Percentiles rank a stretch among this genome's conserved stretches.
Conservation (phyloP, 2,797 vertebrate species). For the Huso huso region DNA sequence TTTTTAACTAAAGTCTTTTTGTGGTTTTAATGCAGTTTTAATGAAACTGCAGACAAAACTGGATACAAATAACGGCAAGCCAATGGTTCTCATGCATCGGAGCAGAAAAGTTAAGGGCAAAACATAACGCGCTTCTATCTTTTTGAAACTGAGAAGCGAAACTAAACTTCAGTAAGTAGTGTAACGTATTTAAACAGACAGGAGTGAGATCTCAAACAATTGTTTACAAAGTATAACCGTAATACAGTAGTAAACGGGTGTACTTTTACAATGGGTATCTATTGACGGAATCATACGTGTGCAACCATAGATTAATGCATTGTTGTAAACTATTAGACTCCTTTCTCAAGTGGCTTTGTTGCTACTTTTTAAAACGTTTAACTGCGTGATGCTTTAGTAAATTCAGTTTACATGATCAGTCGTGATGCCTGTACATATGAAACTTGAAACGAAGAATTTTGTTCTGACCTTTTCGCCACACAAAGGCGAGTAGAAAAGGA, state of each 20-base stretch:
- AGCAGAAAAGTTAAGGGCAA: background rate
- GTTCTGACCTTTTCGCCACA: too few relatives aligned
- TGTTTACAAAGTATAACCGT: background rate
- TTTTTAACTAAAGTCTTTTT: constrained; percentile 25
- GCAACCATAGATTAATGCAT: too few relatives aligned
- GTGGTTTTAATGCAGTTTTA: background rate
- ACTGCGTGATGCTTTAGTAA: too few relatives aligned
- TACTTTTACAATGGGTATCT: background rate
- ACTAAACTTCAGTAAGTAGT: background rate
- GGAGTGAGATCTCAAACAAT: background rate
- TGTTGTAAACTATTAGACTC: too few relatives aligned
- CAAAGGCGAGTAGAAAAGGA: too few relatives aligned
- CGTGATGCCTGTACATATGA: too few relatives aligned
- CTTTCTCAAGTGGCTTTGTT: too few relatives aligned
- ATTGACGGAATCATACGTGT: too few relatives aligned
- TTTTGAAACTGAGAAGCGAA: background rate
- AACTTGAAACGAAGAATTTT: too few relatives aligned
- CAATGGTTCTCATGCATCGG: background rate
- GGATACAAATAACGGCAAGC: background rate
- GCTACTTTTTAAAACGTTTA: too few relatives aligned
- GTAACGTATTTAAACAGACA: background rate
- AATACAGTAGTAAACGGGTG: background rate
- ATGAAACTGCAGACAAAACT: background rate
- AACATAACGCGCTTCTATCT: background rate
- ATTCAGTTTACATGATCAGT: too few relatives aligned